Conservation (phyloP, 1,140 invertebrate species). For the Drosophila micromelanica region DNA sequence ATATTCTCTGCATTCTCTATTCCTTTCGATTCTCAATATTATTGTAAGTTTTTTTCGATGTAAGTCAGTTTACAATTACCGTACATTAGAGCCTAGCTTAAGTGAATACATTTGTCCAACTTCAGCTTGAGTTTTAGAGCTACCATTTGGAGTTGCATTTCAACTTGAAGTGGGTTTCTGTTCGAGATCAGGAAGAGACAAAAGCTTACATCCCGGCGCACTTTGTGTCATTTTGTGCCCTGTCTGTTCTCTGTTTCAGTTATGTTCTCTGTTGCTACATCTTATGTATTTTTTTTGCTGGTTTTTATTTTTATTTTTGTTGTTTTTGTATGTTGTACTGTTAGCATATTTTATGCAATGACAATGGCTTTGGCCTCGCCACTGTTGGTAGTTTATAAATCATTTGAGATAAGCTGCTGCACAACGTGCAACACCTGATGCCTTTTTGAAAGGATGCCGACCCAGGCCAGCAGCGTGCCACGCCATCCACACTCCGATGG, state of each 20-base stretch:
- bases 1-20: too few species aligned
- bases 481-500: conserved; percentile 33
- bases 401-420: conserved; percentile 84
- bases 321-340: conserved; percentile 54
- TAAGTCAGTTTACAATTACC: too few species aligned
- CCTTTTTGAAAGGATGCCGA: conserved; percentile 77
- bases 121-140: conserved; percentile 24
- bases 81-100: too few species aligned
- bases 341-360: conserved; percentile 84
- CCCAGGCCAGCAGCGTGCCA: conserved; percentile 35
- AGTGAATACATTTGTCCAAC: conserved; percentile 44
- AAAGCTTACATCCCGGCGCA: conserved; percentile 23
- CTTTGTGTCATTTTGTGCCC: conserved; percentile 47
- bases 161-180: conserved; percentile 30
- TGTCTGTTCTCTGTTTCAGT: conserved; percentile 3
- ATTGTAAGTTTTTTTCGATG: too few species aligned
- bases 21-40: too few species aligned
- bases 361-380: conserved; percentile 84
- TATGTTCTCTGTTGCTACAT: conserved; percentile 3
- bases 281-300: not conserved
- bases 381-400: conserved; percentile 84
- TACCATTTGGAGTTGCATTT: conserved; percentile 20
- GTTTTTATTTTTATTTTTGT: conserved; percentile 21
- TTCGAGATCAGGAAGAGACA: conserved; percentile 1
- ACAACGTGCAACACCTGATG: conserved; percentile 84